Base-by-base conservation (phyloP, 2,888 invertebrate genomes). In the Leptinotarsa rubiginosa region DNA sequence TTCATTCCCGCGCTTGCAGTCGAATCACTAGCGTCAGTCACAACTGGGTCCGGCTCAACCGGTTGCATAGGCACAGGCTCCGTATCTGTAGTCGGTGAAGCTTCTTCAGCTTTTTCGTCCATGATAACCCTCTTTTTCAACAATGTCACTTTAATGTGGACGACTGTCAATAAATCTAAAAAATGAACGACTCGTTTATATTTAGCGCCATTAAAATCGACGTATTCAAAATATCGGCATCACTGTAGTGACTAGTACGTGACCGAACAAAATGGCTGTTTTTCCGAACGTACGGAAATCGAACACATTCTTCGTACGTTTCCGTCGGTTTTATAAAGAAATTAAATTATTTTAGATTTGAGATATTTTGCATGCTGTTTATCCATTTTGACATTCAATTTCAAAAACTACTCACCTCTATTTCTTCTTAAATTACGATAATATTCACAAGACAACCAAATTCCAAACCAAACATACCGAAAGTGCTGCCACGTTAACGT, bases 391-490 rank as follows among this genome's bases (percentile, higher is more conserved):
- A 69, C 74, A 59, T 73, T 74, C 69, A 76, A 68, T 72, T 73
- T 78, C 79, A 67, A 77, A 77, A 72, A 74, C 73, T 74, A 76
- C 76, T 83, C 82, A 84, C 83, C 83, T 82, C 77, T 73, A 65
- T 75, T 78, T 76, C 68, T 77, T 76, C 79, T 22, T 18, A 77
- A 79, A 83, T 83, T 76, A 74, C 75, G 73, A 78, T 81, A 83
- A 81, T 80, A 78, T 78, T 82, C 82, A 82, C 41, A 62, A 41
- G 18, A 82, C 79, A 81, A 79, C 78, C 83, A 83, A 83, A 81
- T 83, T 82, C 82, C 79, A n/a, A 31, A 62, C n/a, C 16, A 82
- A 82, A 81, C 84, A 84, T 84, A 78, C 79, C 83, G 81, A 83
- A 75, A 75, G 81, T 83, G 83, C 84, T 84, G 84, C 83, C 81